phyloP scores from a whole-genome alignment of 2,797 vertebrate species.

The Sparus aurata region DNA sequence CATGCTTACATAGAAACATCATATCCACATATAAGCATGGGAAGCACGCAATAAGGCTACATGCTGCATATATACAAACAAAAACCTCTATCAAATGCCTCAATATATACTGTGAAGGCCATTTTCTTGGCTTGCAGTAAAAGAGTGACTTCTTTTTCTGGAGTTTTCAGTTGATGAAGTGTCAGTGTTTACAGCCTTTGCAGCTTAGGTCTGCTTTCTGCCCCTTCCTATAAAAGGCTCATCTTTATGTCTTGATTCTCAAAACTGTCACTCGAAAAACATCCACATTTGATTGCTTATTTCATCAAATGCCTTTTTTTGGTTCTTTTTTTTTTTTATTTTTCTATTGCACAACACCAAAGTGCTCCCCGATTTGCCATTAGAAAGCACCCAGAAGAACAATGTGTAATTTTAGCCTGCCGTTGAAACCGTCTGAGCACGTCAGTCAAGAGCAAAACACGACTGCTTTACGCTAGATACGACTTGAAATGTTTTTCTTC shows the following conservation, averaged over 20 bases:
- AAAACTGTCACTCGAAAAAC: conserved; percentile 52
- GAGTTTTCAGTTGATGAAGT: conserved; percentile 36
- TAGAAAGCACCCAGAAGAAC: conserved; percentile 58
- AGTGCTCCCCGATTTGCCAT: conserved; percentile 65
- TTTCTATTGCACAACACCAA: conserved; percentile 49
- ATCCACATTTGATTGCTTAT: conserved; percentile 58
- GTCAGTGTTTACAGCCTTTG: conserved; percentile 29
- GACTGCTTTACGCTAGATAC: conserved; percentile 29
- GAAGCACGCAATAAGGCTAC: neutral
- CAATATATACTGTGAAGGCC: neutral
- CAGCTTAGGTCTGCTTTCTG: conserved; percentile 37
- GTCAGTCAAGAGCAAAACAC: conserved; percentile 55
- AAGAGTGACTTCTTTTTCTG: conserved; percentile 6
- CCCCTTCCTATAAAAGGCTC: conserved; percentile 29
- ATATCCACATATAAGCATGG: conserved; percentile 4
- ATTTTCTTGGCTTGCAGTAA: conserved; percentile 12
- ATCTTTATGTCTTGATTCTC: conserved; percentile 46
- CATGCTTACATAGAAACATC: neutral
- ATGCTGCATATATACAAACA: neutral
- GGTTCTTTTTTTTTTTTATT: neutral
- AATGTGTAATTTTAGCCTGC: conserved; percentile 69
- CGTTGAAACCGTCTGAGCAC: conserved; percentile 42
- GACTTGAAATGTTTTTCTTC: conserved; percentile 39
- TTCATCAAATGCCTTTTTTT: conserved; percentile 60
- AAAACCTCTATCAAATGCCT: neutral